phyloP scores from a whole-genome alignment of 2,888 invertebrate species.

The Carpatolechia fugitivella region DNA sequence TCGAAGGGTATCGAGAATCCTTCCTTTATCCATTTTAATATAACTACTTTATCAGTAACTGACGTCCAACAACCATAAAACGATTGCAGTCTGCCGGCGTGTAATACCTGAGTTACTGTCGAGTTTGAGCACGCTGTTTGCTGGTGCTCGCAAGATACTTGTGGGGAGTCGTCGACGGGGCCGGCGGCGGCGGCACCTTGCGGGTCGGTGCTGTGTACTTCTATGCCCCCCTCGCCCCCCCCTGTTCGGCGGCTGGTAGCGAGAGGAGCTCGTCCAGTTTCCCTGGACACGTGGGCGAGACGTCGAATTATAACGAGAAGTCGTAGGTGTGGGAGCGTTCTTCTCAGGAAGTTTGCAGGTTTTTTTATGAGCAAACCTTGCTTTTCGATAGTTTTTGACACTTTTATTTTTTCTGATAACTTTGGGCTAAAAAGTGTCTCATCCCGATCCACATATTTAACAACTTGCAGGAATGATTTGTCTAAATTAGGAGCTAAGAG shows the following conservation, averaged over 20 bases:
- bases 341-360: neutral
- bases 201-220: neutral
- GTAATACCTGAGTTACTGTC: neutral
- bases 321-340: too few relatives aligned
- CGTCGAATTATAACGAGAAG: neutral
- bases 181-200: neutral
- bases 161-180: neutral
- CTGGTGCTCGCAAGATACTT: neutral
- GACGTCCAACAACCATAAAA: neutral
- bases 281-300: neutral
- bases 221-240: neutral
- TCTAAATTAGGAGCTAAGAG: neutral
- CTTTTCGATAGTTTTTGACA: neutral
- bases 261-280: neutral
- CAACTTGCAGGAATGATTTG: neutral
- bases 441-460: neutral
- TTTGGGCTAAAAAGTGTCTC: neutral
- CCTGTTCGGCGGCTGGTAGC: conserved; percentile 1
- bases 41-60: neutral
- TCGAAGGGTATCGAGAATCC: neutral
- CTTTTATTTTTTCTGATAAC: neutral
- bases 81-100: neutral
- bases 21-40: neutral
- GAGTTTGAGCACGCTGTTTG: neutral
- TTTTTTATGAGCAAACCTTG: neutral